A percentile compares a stretch with the other conserved stretches of the same genome.
phyloP scores from a whole-genome alignment of 2,888 invertebrate genomes.

The Sussaba pulchella region DNA sequence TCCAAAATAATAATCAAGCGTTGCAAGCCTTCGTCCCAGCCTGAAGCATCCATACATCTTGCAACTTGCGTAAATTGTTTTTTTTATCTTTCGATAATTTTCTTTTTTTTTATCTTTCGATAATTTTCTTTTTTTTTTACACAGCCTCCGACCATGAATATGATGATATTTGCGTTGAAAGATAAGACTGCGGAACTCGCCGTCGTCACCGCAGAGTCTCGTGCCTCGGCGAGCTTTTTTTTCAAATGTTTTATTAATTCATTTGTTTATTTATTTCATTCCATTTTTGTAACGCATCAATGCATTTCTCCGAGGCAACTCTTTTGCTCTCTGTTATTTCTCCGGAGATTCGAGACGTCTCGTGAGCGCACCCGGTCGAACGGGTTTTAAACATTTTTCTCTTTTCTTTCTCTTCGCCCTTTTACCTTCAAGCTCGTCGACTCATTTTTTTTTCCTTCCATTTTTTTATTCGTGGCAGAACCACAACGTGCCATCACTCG shows the following conservation, averaged over 20 bases:
- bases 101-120: slow-evolving; percentile 12
- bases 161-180: slow-evolving; percentile 37
- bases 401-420: slow-evolving; percentile 20
- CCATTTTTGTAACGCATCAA: slow-evolving; percentile 1
- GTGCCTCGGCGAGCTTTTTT: slow-evolving; percentile 59
- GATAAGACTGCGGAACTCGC: slow-evolving; percentile 5
- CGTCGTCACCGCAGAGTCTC: slow-evolving; percentile 69
- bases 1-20: slow-evolving; percentile 1
- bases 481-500: slow-evolving; percentile 74
- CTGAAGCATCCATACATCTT: slow-evolving; percentile 6
- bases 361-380: slow-evolving; percentile 64
- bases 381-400: slow-evolving; percentile 58
- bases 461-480: slow-evolving; percentile 61
- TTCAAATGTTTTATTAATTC: slow-evolving; percentile 1
- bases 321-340: slow-evolving; percentile 51
- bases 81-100: background rate
- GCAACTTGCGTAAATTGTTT: background rate
- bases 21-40: background rate
- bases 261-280: no score
- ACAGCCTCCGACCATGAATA: slow-evolving; percentile 19
- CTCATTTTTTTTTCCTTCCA: background rate
- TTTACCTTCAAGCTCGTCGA: background rate
- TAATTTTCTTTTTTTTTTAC: slow-evolving; percentile 10
- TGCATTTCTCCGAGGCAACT: slow-evolving; percentile 28
- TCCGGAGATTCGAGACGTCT: slow-evolving; percentile 62